phyloP scores from a whole-genome alignment of 2,797 vertebrate genomes.

The Gambelia wislizenii region DNA sequence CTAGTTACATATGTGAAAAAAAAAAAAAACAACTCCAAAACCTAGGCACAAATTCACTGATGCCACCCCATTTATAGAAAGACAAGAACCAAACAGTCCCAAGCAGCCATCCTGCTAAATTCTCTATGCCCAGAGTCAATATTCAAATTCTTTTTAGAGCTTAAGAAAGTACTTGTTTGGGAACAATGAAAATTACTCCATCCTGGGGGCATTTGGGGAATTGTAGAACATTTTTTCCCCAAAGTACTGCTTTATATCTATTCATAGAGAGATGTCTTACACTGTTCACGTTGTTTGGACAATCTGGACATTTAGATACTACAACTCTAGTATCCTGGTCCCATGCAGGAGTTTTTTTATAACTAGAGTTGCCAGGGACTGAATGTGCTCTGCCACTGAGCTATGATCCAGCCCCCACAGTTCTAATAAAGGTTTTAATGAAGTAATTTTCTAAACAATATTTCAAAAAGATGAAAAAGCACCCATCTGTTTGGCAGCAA shows the following conservation, averaged over 20 bases:
- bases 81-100: neutral
- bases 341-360: neutral
- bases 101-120: neutral
- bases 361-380: neutral
- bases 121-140: neutral
- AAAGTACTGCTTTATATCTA: neutral
- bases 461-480: neutral
- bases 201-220: too few species aligned
- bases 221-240: too few species aligned
- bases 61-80: neutral
- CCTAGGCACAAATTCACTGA: neutral
- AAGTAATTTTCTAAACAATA: neutral
- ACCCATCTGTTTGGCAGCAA: neutral
- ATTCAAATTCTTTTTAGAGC: neutral
- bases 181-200: too few species aligned
- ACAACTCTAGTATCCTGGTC: too few species aligned
- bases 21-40: neutral
- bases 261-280: neutral
- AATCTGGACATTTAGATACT: too few species aligned
- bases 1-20: neutral
- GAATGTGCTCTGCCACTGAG: neutral
- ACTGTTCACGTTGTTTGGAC: neutral
- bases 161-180: too few species aligned
- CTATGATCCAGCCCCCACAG: neutral
- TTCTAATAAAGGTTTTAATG: neutral